Evolutionary conservation across 2,113 vertebrate genomes (phyloP).

Genomic region (Hippocampus abdominalis): DNA sequence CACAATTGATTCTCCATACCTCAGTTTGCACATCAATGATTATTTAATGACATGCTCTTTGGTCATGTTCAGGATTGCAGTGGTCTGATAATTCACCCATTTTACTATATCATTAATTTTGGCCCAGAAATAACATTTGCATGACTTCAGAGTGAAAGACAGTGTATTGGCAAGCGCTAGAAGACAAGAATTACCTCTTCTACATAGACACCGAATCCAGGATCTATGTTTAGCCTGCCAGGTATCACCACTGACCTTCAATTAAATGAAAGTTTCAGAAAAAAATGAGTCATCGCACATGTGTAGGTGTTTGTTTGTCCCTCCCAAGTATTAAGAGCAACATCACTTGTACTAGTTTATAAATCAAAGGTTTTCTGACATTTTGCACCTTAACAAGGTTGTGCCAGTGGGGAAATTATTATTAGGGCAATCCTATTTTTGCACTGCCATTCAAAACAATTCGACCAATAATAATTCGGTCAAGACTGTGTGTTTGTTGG

Average conservation of each 20-base stretch:
- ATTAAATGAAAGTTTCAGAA: background rate
- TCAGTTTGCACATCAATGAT: background rate
- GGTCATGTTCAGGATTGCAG: background rate
- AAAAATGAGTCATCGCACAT: too few species aligned
- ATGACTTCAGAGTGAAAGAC: background rate
- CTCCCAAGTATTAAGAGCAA: background rate
- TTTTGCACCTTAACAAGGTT: background rate
- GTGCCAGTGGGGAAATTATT: too few species aligned
- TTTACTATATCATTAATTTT: background rate
- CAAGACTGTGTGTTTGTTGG: too few species aligned
- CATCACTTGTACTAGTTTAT: background rate
- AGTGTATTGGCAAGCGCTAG: background rate
- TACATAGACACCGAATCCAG: background rate
- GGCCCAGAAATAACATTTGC: background rate
- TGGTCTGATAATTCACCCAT: background rate
- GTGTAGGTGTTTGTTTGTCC: background rate
- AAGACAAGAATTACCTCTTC: background rate
- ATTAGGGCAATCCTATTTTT: too few species aligned
- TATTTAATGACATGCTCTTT: background rate
- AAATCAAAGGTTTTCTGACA: constrained; percentile 6
- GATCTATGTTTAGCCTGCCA: constrained; percentile 2
- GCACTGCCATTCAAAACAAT: too few species aligned
- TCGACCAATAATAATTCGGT: too few species aligned
- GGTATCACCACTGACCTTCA: constrained; percentile 1
- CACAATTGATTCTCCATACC: background rate